A percentile compares a stretch with the other conserved stretches of the same genome.
phyloP scores from a whole-genome alignment of 2,888 invertebrate genomes.

The Melitaea athalia region DNA sequence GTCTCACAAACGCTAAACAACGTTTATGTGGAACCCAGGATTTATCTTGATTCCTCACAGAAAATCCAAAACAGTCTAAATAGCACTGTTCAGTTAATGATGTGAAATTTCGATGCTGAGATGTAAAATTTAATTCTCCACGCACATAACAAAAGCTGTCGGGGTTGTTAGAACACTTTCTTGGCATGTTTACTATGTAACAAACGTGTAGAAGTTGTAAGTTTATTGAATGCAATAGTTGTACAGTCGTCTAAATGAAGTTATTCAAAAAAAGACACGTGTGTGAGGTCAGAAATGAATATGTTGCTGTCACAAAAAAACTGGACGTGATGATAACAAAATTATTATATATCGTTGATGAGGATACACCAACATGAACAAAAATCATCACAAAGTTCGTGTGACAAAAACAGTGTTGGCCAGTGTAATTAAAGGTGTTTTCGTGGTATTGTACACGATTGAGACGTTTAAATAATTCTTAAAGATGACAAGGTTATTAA shows the following conservation, averaged over 20 bases:
- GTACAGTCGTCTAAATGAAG: background rate
- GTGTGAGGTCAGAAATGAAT: too few species aligned
- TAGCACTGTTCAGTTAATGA: too few species aligned
- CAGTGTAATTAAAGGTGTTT: background rate
- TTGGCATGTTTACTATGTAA: background rate
- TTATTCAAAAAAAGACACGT: too few species aligned
- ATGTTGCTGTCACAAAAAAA: too few species aligned
- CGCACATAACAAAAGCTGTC: background rate
- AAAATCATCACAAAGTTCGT: background rate
- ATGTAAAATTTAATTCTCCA: background rate
- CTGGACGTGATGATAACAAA: too few species aligned
- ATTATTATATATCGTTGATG: too few species aligned
- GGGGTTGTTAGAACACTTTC: background rate
- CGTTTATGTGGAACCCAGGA: constrained; percentile 29
- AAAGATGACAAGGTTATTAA: background rate
- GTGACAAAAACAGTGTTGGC: background rate
- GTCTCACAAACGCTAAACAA: constrained; percentile 25
- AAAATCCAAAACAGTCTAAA: too few species aligned
- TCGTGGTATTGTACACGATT: background rate
- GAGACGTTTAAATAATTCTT: constrained; percentile 3
- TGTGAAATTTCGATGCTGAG: too few species aligned
- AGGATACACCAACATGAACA: too few species aligned
- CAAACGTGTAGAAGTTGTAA: background rate
- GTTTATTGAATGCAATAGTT: background rate
- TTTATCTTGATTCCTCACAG: constrained; percentile 27